Evolutionary conservation across 2,113 vertebrate species (phyloP), one percentile per base, ranked within the genome.

Genomic region (Odobenus rosmarus): DNA sequence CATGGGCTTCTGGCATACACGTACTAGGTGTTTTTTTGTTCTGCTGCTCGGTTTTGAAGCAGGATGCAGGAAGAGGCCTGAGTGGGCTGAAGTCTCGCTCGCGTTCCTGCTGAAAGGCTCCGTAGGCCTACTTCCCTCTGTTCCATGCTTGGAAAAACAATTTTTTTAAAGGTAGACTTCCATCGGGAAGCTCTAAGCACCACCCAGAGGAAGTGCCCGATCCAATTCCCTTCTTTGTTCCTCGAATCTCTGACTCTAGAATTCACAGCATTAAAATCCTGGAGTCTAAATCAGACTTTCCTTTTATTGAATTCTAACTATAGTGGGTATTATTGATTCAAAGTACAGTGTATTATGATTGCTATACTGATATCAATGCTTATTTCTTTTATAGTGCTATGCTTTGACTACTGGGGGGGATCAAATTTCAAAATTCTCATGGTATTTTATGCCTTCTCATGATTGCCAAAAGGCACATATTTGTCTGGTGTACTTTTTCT

Each of bases 271-370:
- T 77, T 62, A 53, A 94, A 95, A 77, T 83, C n/a, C 46, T 84
- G 46, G 59, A 49, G 14, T 92, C 61, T 51, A 64, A 92, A 59
- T 81, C 72, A 95, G 42, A 77, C 69, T 82, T 92, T 71, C 33
- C 23, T 93, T 92, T 84, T 90, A 82, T 28, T 90, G 88, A 92
- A 88, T 95, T 96, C 88, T 82, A 61, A 57, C 51, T 83, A 55
- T 26, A 79, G 39, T 46, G 57, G 18, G 3, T 69, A 77, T 76
- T 93, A 72, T 31, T 91, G 49, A 86, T 67, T 83, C 64, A 90
- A 77, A 85, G 14, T 71, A 31, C n/a, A 57, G 11, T 85, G 28
- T 81, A n/a, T 93, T 96, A 82, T 55, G 57, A 84, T 92, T 72
- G 21, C 67, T 69, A 13, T 79, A 59, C 62, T 90, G 57, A 74